phyloP scores from a whole-genome alignment of 2,888 invertebrate genomes.

The Macroteleia sp. region DNA sequence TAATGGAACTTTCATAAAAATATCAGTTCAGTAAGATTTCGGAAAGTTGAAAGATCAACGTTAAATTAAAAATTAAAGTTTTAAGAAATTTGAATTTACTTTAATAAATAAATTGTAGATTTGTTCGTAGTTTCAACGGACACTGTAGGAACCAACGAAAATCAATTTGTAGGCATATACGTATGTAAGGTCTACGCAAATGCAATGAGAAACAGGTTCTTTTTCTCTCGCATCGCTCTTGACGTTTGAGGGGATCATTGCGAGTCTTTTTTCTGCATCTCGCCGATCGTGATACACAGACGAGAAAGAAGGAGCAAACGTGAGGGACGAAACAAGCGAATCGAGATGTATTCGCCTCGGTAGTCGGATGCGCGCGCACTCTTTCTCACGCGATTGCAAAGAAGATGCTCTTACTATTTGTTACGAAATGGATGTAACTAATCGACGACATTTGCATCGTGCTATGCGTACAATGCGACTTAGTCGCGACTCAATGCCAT shows the following conservation, averaged over 20 bases:
- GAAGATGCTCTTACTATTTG: conserved; percentile 44
- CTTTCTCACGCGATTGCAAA: conserved; percentile 52
- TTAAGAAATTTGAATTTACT: too few species aligned
- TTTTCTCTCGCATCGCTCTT: conserved; percentile 17
- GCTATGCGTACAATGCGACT: conserved; percentile 57
- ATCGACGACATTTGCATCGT: conserved; percentile 57
- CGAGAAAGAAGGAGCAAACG: conserved; percentile 31
- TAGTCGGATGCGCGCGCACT: conserved; percentile 33
- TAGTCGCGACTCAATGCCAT: conserved; percentile 25
- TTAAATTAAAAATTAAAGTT: too few species aligned
- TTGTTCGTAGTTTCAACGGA: too few species aligned
- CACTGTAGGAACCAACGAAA: too few species aligned
- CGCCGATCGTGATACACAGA: conserved; percentile 20
- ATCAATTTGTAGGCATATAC: conserved; percentile 27
- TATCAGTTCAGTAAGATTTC: too few species aligned
- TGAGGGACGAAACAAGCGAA: conserved; percentile 27
- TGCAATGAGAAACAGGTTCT: conserved; percentile 36
- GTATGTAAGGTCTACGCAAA: conserved; percentile 44
- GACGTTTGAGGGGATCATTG: conserved; percentile 38
- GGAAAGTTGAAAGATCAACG: too few species aligned
- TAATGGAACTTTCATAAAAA: too few species aligned
- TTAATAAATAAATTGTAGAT: too few species aligned
- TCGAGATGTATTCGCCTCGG: conserved; percentile 28
- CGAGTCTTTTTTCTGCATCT: conserved; percentile 8
- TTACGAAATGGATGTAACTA: conserved; percentile 62